Evolutionary conservation across 2,113 vertebrate genomes (phyloP).

Genomic region (Phyllopteryx taeniolatus): DNA sequence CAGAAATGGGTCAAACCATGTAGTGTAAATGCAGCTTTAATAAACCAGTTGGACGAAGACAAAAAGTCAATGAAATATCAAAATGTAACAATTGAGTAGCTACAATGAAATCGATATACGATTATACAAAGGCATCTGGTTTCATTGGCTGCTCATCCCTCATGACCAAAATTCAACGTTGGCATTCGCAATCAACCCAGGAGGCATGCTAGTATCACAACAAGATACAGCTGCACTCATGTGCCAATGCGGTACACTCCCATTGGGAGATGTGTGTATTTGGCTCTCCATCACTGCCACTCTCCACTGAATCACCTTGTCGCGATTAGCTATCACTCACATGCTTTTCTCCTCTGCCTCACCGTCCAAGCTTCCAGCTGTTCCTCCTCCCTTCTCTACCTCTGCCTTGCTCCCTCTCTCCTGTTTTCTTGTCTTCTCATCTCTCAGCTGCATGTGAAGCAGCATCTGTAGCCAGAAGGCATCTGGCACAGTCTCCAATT

Average conservation of each 20-base stretch:
- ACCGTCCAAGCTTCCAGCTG: conserved; percentile 8
- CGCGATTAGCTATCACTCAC: conserved; percentile 38
- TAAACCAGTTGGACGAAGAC: no score
- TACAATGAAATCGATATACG: background rate
- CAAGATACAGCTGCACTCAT: background rate
- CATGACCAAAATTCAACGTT: background rate
- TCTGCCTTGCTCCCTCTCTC: conserved; percentile 7
- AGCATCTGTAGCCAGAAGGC: conserved; percentile 54
- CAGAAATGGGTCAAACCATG: no score
- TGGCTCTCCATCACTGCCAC: background rate
- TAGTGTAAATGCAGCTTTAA: no score
- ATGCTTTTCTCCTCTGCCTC: conserved; percentile 7
- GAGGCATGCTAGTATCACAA: background rate
- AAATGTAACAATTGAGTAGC: background rate
- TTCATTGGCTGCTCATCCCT: background rate
- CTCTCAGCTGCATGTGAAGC: conserved; percentile 37
- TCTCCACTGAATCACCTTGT: conserved; percentile 44
- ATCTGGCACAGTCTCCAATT: conserved; percentile 59
- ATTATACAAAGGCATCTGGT: no score
- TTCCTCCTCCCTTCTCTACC: conserved; percentile 10
- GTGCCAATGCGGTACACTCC: background rate
- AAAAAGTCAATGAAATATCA: no score
- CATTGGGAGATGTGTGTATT: conserved; percentile 7
- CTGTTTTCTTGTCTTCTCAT: conserved; percentile 34
- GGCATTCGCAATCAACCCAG: background rate